phyloP scores from a whole-genome alignment of 2,888 invertebrate genomes.

The Drosophila mimica region DNA sequence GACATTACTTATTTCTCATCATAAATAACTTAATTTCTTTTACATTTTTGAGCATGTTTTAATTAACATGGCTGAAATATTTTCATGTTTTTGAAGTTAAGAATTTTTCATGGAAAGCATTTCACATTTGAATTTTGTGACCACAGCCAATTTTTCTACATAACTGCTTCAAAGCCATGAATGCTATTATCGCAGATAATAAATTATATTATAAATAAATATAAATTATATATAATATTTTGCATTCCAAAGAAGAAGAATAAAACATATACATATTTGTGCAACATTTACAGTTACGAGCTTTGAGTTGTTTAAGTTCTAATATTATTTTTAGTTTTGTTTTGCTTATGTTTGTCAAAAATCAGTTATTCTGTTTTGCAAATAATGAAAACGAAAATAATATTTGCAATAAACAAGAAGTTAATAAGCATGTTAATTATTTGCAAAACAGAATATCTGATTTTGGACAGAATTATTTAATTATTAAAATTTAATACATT shows the following conservation, averaged over 20 bases:
- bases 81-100: constrained; percentile 10
- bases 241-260: background rate
- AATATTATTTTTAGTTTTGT: background rate
- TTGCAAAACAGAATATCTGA: too few relatives aligned
- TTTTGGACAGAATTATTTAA: too few relatives aligned
- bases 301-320: background rate
- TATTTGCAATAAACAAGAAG: too few relatives aligned
- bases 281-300: background rate
- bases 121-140: constrained; percentile 24
- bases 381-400: too few relatives aligned
- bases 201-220: too few relatives aligned
- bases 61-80: constrained; percentile 40
- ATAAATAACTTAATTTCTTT: constrained; percentile 15
- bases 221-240: too few relatives aligned
- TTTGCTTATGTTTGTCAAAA: background rate
- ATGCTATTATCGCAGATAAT: background rate
- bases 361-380: too few relatives aligned
- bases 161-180: background rate
- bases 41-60: constrained; percentile 21
- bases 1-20: background rate
- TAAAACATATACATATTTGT: background rate
- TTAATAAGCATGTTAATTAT: too few relatives aligned
- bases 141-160: constrained; percentile 1
- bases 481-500: too few relatives aligned
- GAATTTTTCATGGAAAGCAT: constrained; percentile 26